These are phyloP conservation scores for Ciconia nigra DNA, from an alignment of 2,797 vertebrate genomes.

Conservation along the genomic window DNA sequence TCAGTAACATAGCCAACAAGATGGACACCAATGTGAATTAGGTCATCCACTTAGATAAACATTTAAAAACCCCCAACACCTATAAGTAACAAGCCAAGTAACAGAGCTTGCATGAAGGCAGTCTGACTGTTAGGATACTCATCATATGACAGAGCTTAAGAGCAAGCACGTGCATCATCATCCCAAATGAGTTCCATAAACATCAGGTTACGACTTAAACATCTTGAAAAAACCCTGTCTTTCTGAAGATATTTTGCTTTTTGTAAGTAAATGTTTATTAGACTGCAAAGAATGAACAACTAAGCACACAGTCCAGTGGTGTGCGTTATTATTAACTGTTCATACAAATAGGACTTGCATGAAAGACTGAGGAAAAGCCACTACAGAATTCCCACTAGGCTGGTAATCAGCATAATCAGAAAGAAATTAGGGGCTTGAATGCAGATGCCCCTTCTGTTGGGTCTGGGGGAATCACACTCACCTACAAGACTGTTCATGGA, in stretches of 20 bases:
- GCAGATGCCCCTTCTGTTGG: not conserved
- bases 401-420: not conserved
- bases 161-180: not conserved
- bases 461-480: not conserved
- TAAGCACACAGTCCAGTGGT: not conserved
- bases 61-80: not conserved
- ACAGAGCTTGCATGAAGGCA: not conserved
- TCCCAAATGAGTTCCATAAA: not conserved
- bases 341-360: not conserved
- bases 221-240: not conserved
- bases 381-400: not conserved
- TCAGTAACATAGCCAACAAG: not conserved
- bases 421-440: not conserved
- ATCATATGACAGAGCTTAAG: not conserved
- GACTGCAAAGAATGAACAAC: not conserved
- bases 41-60: not conserved
- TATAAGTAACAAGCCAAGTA: not conserved
- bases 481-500: not conserved
- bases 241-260: not conserved
- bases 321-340: not conserved
- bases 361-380: not conserved
- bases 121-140: not conserved
- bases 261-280: not conserved
- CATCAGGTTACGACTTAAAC: not conserved
- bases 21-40: not conserved